A percentile compares a stretch with the other conserved stretches of the same genome.
Conservation (phyloP, 1,140 invertebrate genomes). For the Procambarus clarkii region DNA sequence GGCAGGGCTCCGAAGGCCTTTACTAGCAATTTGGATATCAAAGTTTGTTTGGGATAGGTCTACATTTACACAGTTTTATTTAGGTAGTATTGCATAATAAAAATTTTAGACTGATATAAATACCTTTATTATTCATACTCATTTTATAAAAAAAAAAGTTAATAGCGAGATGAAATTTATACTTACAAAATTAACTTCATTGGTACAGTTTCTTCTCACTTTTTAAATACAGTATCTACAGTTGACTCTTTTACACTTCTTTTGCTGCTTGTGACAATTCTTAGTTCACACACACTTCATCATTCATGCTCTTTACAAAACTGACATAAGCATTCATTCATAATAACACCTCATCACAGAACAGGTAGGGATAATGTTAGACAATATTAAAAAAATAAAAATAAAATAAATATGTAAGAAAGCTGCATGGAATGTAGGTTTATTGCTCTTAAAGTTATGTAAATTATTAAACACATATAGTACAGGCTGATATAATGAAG, state of each 20-base stretch:
- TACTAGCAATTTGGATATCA: too few species aligned
- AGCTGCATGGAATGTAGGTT: slow-evolving; percentile 9
- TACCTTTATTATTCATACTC: too few species aligned
- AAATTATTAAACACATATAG: too few species aligned
- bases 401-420: not conserved
- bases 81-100: too few species aligned
- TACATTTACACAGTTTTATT: not conserved
- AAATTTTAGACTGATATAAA: too few species aligned
- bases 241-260: not conserved
- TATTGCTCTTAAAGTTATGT: not conserved
- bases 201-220: too few species aligned
- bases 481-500: too few species aligned
- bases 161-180: too few species aligned
- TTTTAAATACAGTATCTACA: not conserved
- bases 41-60: not conserved
- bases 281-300: not conserved
- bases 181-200: too few species aligned
- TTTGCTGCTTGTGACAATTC: not conserved
- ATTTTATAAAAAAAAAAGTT: too few species aligned
- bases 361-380: not conserved
- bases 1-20: too few species aligned
- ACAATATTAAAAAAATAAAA: not conserved
- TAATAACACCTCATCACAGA: not conserved
- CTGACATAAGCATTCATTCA: not conserved
- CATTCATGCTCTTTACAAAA: not conserved